Base-by-base conservation (phyloP, 2,113 vertebrate species). In the Hyla sarda region DNA sequence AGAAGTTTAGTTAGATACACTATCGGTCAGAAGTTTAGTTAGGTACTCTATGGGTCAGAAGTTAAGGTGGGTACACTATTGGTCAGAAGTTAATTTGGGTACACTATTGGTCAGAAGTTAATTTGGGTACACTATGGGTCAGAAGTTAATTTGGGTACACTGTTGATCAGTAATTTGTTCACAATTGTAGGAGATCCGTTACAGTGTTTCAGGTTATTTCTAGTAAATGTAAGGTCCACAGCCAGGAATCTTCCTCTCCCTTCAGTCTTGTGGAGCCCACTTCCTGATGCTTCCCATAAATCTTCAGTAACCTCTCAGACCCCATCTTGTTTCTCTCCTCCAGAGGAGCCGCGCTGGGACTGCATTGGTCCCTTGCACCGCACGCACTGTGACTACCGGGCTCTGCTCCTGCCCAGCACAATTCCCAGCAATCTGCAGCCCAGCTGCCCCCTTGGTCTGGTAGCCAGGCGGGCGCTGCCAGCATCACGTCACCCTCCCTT, bases 401-500 rank as follows among this genome's bases (percentile, higher is more conserved):
- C 76, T n/a, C 1, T 2, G 32, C 14, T 30, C 25, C 47, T 28
- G 25, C 47, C n/a, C 23, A 11, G 37, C 32, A 23, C n/a, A 21
- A 7, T 5, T 17, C 52, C 74, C 74, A 25, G 62, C 75, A 45
- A 37, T 72, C 23, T 80, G 84, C 17, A 14, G 47, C 28, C 9
- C 84, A 77, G 56, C 83, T 76, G 83, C 28, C 83, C 56, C 60
- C 60, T 12, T 69, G 58, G 56, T 71, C 60, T 56, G 74, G 30
- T 28, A 69, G 65, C 84, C 84, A 37, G 76, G 69, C 72, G 32
- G 14, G 62, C 41, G 17, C 50, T 86, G 84, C 65, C 62, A 86
- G 9, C 65, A 13, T 72, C 71, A 19, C 23, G 14, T n/a, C 34
- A 32, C 32, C 50, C 62, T 58, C 76, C 76, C 77, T 32, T 19